These are phyloP conservation scores for Peribatodes rhomboidaria DNA, from an alignment of 2,888 invertebrate genomes.

Conservation along the genomic window DNA sequence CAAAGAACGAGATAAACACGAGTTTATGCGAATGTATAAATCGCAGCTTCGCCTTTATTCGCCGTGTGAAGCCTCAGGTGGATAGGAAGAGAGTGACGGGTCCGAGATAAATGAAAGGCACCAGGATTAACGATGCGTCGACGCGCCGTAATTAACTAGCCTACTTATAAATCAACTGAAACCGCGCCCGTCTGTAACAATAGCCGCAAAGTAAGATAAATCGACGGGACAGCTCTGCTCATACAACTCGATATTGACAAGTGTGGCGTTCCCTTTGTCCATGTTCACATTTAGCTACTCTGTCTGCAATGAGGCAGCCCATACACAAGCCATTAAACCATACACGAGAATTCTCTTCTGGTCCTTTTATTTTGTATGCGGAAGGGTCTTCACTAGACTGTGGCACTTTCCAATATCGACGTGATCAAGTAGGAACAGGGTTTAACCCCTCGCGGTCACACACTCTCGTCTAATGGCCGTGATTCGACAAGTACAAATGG, in stretches of 20 bases:
- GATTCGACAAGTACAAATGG: slow-evolving; percentile 88
- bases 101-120: slow-evolving; percentile 68
- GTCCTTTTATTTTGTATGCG: slow-evolving; percentile 35
- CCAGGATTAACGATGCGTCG: slow-evolving; percentile 76
- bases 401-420: slow-evolving; percentile 57
- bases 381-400: slow-evolving; percentile 58
- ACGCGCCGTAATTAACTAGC: slow-evolving; percentile 79
- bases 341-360: slow-evolving; percentile 46
- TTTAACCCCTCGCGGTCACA: slow-evolving; percentile 83
- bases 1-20: slow-evolving; percentile 84
- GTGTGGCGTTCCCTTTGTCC: slow-evolving; percentile 66
- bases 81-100: slow-evolving; percentile 57
- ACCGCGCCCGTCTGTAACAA: slow-evolving; percentile 77
- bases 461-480: slow-evolving; percentile 86
- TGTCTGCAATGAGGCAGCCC: slow-evolving; percentile 38
- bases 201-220: slow-evolving; percentile 84
- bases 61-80: slow-evolving; percentile 57
- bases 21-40: slow-evolving; percentile 83
- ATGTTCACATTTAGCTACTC: slow-evolving; percentile 61
- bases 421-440: slow-evolving; percentile 71
- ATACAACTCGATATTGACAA: slow-evolving; percentile 80
- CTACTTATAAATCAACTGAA: slow-evolving; percentile 82
- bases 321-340: slow-evolving; percentile 48
- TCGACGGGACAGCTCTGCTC: slow-evolving; percentile 78
- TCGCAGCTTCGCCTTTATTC: slow-evolving; percentile 62